Evolutionary conservation across 2,888 invertebrate species (phyloP), one percentile per base, ranked within the genome.

Genomic region (Spilosoma lubricipeda): DNA sequence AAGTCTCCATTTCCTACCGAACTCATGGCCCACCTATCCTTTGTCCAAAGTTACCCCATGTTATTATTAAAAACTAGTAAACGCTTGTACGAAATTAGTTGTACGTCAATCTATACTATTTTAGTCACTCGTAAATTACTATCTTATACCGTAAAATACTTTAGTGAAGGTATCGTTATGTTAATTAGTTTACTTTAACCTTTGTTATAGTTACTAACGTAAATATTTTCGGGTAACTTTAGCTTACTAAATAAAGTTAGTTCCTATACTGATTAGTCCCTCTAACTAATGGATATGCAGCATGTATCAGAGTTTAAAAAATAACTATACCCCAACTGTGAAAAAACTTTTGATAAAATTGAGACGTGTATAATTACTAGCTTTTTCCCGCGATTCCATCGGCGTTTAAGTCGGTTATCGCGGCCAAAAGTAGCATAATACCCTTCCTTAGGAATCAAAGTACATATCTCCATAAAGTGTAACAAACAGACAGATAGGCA

Each of bases 51-150:
- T 84, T 83, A 88, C 89, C 87, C 85, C 82, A 86, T 42, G 75
- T 88, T 89, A 91, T 90, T 90, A 91, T 89, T 91, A 90, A 90
- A 90, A 91, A 89, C 86, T 89, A 85, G 86, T 89, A 90, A 90
- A 91, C 86, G 88, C 90, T 81, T 83, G 88, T 88, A 89, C 88
- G 82, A 89, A 93, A 94, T 94, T 93, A 93, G 93, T 94, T 86
- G 70, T 80, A 81, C 89, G 93, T 93, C 93, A 92, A 89, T 93
- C 89, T 87, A 18, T 64, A 80, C 88, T 94, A 94, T 94, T 94
- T 90, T 82, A 74, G 91, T 83, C 69, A 73, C 79, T 87, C 91
- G 87, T 94, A 91, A 93, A 93, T 94, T 91, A 93, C 88, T 79
- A 86, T 86, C 85, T 80, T 80, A 83, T 77, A 87, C 88, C 90